phyloP scores from a whole-genome alignment of 2,797 vertebrate genomes.

The Alcedo quadribrachys region DNA sequence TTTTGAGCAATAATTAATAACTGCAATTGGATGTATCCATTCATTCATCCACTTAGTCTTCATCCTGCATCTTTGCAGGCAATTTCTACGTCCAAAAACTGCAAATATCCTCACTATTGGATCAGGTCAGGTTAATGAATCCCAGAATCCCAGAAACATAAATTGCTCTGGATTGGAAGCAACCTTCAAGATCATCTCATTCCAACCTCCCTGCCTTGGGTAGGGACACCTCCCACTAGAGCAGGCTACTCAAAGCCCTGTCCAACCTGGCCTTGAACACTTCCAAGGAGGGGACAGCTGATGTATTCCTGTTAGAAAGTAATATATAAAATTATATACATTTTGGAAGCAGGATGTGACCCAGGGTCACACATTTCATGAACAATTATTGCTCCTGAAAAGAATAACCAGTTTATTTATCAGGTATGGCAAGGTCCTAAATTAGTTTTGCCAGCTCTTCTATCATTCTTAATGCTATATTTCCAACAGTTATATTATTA shows the following conservation, averaged over 20 bases:
- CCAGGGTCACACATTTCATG: background rate
- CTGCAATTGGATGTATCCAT: background rate
- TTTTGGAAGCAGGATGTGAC: background rate
- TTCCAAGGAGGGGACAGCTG: background rate
- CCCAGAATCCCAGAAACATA: background rate
- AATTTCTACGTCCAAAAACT: background rate
- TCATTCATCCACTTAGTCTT: background rate
- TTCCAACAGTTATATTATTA: background rate
- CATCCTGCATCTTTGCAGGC: background rate
- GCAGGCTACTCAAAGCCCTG: background rate
- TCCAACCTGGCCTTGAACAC: background rate
- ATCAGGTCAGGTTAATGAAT: background rate
- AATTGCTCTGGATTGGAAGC: no score
- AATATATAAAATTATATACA: background rate
- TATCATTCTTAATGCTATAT: background rate
- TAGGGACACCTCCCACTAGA: background rate
- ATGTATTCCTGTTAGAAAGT: background rate
- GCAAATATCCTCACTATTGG: background rate
- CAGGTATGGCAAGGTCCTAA: background rate
- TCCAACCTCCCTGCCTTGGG: background rate
- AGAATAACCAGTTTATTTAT: background rate
- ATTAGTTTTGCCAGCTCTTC: background rate
- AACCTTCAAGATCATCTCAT: background rate
- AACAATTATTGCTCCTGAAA: background rate
- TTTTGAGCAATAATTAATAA: background rate